phyloP scores from a whole-genome alignment of 2,888 invertebrate species.

The Archips crataeganus region DNA sequence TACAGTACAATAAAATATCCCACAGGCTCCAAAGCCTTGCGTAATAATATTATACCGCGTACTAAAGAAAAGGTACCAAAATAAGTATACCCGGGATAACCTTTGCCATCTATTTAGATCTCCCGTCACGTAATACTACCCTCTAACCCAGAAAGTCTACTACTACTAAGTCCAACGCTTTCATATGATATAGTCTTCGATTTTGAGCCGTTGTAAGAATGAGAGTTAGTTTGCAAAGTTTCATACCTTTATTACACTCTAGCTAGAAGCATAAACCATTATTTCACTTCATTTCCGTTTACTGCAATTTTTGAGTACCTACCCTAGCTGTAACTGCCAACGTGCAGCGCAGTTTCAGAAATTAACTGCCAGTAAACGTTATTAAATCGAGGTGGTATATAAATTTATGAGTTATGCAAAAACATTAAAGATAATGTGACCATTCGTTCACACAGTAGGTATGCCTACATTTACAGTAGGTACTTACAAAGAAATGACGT shows the following conservation, averaged over 20 bases:
- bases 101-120: constrained; percentile 2
- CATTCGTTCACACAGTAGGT: background rate
- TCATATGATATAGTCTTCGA: background rate
- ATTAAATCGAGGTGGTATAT: background rate
- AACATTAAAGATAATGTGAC: background rate
- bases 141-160: background rate
- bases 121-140: background rate
- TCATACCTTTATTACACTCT: background rate
- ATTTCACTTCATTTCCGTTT: constrained; percentile 3
- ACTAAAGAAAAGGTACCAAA: constrained; percentile 11
- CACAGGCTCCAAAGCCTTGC: background rate
- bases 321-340: background rate
- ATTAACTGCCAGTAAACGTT: constrained; percentile 6
- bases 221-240: background rate
- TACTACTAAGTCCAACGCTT: background rate
- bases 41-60: background rate
- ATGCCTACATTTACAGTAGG: background rate
- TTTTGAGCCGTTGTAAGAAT: background rate
- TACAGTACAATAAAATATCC: constrained; percentile 10
- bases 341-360: constrained; percentile 5
- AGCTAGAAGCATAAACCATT: background rate
- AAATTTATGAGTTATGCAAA: background rate
- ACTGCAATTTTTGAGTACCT: constrained; percentile 4
- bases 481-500: too few species aligned
- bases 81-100: constrained; percentile 1